Evolutionary conservation across 2,888 invertebrate species (phyloP).

Genomic region (Epirrhoe alternata): DNA sequence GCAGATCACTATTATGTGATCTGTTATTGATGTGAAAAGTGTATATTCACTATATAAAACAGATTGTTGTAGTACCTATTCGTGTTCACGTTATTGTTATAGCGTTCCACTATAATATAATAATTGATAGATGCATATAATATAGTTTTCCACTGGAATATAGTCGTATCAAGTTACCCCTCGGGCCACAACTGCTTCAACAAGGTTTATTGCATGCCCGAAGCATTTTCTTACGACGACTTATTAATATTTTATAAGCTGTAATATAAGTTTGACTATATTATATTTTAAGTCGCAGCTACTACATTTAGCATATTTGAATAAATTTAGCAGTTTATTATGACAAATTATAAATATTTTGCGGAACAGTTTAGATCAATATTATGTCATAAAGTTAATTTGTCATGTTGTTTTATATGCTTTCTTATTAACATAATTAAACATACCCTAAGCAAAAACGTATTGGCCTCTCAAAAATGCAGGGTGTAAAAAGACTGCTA

Average conservation of each 20-base stretch:
- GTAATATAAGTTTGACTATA: conserved; percentile 1
- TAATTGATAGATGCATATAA: background rate
- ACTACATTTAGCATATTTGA: conserved; percentile 1
- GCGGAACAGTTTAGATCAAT: background rate
- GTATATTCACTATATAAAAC: too few species aligned
- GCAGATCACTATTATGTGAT: too few species aligned
- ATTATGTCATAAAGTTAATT: background rate
- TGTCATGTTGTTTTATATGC: too few species aligned
- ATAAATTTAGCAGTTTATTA: background rate
- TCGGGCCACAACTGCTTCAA: background rate
- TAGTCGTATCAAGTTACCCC: background rate
- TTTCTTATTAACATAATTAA: too few species aligned
- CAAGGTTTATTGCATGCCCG: conserved; percentile 4
- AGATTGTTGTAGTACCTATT: too few species aligned
- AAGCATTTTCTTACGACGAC: conserved; percentile 1
- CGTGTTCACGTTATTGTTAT: too few species aligned
- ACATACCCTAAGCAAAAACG: too few species aligned
- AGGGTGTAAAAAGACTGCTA: too few species aligned
- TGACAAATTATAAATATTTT: background rate
- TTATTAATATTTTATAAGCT: conserved; percentile 4
- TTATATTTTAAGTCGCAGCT: background rate
- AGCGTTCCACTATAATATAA: background rate
- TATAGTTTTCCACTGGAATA: background rate
- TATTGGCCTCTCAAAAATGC: too few species aligned
- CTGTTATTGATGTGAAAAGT: too few species aligned